Evolutionary conservation across 2,797 vertebrate species (phyloP), one percentile per base, ranked within the genome.

Genomic region (Propithecus perrieri): DNA sequence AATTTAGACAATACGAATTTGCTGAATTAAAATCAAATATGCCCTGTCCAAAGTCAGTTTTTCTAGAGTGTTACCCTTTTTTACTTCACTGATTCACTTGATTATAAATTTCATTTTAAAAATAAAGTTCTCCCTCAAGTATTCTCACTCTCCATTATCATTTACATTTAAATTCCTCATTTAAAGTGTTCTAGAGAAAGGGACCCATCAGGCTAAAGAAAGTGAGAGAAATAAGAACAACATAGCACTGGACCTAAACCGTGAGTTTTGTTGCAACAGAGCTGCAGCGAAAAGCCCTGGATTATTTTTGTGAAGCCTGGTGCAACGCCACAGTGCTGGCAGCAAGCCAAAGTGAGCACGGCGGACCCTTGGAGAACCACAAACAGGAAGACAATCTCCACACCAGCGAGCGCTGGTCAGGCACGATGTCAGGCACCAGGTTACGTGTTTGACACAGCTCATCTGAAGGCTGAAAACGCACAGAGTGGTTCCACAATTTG

Each of bases 121-220:
- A 90, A 94, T 28, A 61, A 94, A 74, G 33, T 46, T 78, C 78
- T 78, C 43, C 69, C 35, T 85, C 35, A 59, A 43, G 53, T 67
- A 85, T 67, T 55, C 30, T 92, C 63, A 57, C 33, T 76, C 17
- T 65, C 65, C 30, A 53, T 13, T 48, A 63, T 7, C 18, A 59
- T 74, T 24, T 84, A 87, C 61, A 74, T 55, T 61, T 83, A 75
- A 67, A 93, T 28, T 55, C n/a, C 74, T 22, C 69, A 22, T 48
- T 48, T 61, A 43, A 85, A 89, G 33, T 41, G 33, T 74, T 91
- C 41, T 74, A 26, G 59, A 95, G 86, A 91, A 89, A 95, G 33
- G 35, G 59, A 43, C 13, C 7, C 48, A 43, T 14, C 24, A 28
- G 63, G 43, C 63, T 63, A 55, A 80, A 86, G 35, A 63, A 46